These are phyloP conservation scores for Phasianus colchicus DNA, from an alignment of 2,113 vertebrate species.

Conservation along the genomic window DNA sequence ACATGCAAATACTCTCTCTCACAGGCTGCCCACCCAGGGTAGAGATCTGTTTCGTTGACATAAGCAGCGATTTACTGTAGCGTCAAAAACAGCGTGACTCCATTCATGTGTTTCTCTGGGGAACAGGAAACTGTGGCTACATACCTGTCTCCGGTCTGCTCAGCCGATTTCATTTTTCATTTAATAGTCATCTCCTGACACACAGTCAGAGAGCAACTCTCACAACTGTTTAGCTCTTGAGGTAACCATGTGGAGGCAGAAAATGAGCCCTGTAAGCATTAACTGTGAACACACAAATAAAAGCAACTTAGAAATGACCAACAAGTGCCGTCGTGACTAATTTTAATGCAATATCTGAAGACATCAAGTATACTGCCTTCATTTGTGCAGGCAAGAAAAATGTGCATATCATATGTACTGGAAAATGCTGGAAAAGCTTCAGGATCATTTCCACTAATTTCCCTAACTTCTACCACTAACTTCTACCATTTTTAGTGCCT, in stretches of 20 bases:
- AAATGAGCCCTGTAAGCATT: background rate
- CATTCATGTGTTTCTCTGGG: rapidly evolving
- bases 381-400: background rate
- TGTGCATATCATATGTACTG: background rate
- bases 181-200: background rate
- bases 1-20: background rate
- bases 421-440: background rate
- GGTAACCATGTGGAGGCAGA: background rate
- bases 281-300: background rate
- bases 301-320: background rate
- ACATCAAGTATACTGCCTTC: background rate
- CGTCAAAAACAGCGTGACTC: background rate
- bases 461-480: background rate
- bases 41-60: background rate
- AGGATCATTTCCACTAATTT: background rate
- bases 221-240: background rate
- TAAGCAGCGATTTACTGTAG: background rate
- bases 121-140: background rate
- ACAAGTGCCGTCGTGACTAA: background rate
- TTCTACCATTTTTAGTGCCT: background rate
- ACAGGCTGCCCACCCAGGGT: background rate
- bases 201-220: background rate
- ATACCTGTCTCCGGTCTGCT: background rate
- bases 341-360: background rate
- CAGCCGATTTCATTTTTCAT: background rate